Evolutionary conservation across 2,888 invertebrate species (phyloP).

Genomic region (Campaea margaritaria): DNA sequence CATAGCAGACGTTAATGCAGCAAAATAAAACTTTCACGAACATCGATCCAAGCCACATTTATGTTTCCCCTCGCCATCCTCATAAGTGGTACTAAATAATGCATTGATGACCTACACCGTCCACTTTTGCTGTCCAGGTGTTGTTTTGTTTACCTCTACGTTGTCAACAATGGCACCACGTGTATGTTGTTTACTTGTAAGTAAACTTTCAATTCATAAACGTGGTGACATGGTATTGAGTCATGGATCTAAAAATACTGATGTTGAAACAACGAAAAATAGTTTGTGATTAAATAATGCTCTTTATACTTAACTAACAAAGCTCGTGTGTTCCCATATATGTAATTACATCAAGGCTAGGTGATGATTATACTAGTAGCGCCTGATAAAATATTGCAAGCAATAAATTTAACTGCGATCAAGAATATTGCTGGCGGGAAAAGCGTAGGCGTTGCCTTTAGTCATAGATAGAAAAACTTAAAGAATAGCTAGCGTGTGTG

Average conservation of each 20-base stretch:
- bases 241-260: too few species aligned
- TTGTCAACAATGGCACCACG: neutral
- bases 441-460: slow-evolving; percentile 29
- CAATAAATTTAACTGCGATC: slow-evolving; percentile 28
- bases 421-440: slow-evolving; percentile 18
- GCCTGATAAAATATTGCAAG: slow-evolving; percentile 37
- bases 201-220: too few species aligned
- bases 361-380: slow-evolving; percentile 12
- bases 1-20: neutral
- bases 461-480: too few species aligned
- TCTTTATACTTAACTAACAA: too few species aligned
- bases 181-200: too few species aligned
- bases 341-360: slow-evolving; percentile 5
- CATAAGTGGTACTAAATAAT: slow-evolving; percentile 21
- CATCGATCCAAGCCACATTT: slow-evolving; percentile 19
- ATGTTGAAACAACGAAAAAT: too few species aligned
- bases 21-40: slow-evolving; percentile 12
- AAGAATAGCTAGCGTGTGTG: too few species aligned
- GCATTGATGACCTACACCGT: slow-evolving; percentile 22
- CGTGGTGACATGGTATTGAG: neutral
- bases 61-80: slow-evolving; percentile 5
- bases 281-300: too few species aligned
- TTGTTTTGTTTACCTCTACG: slow-evolving; percentile 10
- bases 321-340: neutral
- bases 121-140: slow-evolving; percentile 7